Conservation (phyloP, 2,113 vertebrate species). For the Felis chaus region DNA sequence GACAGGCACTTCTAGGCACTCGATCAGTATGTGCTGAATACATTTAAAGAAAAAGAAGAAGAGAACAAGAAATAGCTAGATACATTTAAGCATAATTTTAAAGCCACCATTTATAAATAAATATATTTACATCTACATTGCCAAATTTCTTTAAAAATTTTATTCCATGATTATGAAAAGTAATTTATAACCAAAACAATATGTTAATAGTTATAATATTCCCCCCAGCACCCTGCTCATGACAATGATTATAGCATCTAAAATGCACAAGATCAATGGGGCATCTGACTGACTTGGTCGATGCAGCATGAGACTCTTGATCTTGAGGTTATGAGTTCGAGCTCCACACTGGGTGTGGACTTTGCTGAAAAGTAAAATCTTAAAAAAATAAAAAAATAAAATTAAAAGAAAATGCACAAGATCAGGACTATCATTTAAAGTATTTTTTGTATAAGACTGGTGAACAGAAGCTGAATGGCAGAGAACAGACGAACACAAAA, state of each 20-base stretch:
- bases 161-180: slow-evolving; percentile 6
- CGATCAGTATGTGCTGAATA: background rate
- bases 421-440: slow-evolving; percentile 35
- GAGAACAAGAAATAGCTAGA: background rate
- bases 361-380: background rate
- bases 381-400: background rate
- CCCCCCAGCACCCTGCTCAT: background rate
- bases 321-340: background rate
- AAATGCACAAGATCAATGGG: background rate
- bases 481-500: background rate
- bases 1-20: background rate
- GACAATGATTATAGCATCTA: background rate
- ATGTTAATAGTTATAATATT: background rate
- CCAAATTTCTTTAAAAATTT: slow-evolving; percentile 18
- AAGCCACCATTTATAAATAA: slow-evolving; percentile 25
- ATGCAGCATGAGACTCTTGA: background rate
- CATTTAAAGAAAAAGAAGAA: slow-evolving; percentile 15
- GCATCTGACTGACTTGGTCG: background rate
- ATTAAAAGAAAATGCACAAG: background rate
- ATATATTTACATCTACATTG: background rate
- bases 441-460: background rate
- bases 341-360: background rate
- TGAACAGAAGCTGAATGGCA: background rate
- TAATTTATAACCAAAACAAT: slow-evolving; percentile 11
- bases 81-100: slow-evolving; percentile 34